phyloP scores from a whole-genome alignment of 2,113 vertebrate species.

The Pristiophorus japonicus region DNA sequence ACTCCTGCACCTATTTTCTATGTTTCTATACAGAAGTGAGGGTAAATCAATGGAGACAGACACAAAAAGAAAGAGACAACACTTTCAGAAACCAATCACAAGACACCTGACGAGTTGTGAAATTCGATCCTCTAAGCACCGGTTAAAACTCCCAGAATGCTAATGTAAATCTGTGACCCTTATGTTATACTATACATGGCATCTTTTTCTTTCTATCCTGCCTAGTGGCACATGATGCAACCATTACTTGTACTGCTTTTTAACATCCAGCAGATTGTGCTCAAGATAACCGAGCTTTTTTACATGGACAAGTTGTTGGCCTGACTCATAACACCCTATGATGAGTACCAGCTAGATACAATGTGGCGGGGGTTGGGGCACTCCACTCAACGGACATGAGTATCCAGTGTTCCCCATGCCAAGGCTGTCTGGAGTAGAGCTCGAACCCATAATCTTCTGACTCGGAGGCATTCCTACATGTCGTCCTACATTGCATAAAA shows the following conservation, averaged over 20 bases:
- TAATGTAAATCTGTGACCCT: background rate
- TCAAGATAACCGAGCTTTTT: background rate
- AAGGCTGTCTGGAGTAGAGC: background rate
- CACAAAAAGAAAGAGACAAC: background rate
- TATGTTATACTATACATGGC: background rate
- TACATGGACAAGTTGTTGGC: background rate
- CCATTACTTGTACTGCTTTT: background rate
- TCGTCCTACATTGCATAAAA: background rate
- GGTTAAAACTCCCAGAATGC: background rate
- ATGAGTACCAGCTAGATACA: background rate
- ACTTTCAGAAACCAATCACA: background rate
- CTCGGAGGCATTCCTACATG: background rate
- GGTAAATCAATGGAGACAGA: background rate
- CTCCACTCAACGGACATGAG: no score
- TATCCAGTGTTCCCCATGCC: background rate
- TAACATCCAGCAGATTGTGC: background rate
- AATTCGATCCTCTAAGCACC: background rate
- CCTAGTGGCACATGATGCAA: background rate
- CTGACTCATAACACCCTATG: background rate
- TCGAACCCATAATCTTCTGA: background rate
- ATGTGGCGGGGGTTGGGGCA: no score
- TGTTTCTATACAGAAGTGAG: no score
- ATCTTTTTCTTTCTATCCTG: background rate
- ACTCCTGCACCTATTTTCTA: no score
- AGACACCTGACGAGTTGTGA: background rate